Base-by-base conservation (phyloP, 2,797 vertebrate species). In the Melanotaenia nigrans region DNA sequence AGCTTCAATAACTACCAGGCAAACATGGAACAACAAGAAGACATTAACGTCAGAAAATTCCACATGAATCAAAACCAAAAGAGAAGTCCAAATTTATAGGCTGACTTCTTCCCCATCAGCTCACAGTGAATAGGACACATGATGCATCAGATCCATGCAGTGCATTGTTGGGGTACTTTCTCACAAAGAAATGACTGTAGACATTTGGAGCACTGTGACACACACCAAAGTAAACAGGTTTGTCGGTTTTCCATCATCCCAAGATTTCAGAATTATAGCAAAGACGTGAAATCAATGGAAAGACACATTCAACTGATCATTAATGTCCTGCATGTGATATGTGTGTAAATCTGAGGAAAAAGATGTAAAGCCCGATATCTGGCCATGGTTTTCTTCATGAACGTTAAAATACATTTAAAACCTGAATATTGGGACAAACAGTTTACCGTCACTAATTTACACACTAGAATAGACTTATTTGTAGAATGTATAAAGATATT, bases 101-200 rank as follows among this genome's bases (percentile, higher is more conserved):
- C 94, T 94, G 95, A 96, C 87, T 45, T 84, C n/a, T 32, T 84
- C 63, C 88, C 89, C 85, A 86, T 94, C 93, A 95, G 96, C 95
- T 96, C 93, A 93, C 92, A 95, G 93, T 95, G 94, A 94, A 89
- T 84, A 93, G 94, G 92, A 95, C 92, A 94, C 92, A 88, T 91
- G 94, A 95, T 95, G 94, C 93, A 93, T 94, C 90, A 90, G 94
- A 94, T 91, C 91, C 95, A 95, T 95, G 95, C 95, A 95, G 95
- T 93, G 94, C 90, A 94, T 93, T 90, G 93, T 93, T 90, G 93
- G 90, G 87, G 83, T 85, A 75, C 91, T 85, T 83, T 86, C 90
- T 93, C 89, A 90, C 91, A 91, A 88, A 76, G 79, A 66, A 89
- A 56, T 87, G 89, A 92, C 83, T 60, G 88, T 61, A 86, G 89